Base-by-base conservation (phyloP, 2,797 vertebrate species). In the Iguana delicatissima region DNA sequence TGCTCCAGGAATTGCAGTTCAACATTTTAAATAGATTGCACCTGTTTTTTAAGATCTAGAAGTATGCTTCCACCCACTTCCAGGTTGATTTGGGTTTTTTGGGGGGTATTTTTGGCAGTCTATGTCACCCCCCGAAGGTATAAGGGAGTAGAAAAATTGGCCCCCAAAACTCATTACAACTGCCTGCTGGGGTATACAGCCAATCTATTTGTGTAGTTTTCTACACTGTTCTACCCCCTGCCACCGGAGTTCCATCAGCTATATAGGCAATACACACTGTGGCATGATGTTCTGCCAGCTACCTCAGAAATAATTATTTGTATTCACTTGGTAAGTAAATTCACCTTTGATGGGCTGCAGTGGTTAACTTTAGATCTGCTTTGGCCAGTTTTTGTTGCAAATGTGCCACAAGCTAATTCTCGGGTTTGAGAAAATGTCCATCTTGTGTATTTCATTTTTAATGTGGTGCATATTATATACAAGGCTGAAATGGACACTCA, bases 281-380 rank as follows among this genome's bases (percentile, higher is more conserved):
- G 16, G 83, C 74, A 93, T 89, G 76, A 0, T 18, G 86, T 90
- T 16, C 42, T 80, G 12, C 46, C 46, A 91, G 92, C 93, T 95
- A 64, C 91, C 89, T 92, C 86, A 85, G 92, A 73, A 94, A 94
- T 85, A 72, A 93, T 94, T 92, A 93, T 91, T 92, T 92, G 91
- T 87, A 69, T 26, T 0, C 0, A 91, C 84, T 93, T 91, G 90
- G 74, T 91, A 92, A 95, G 90, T 62, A 95, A 94, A 94, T 84
- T 86, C 4, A 82, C 52, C 82, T 18, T n/a, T 46, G 38, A 10
- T 46, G 38, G 38, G 38, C 74, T 9, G 32, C 52, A 29, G 29
- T 38, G 52, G 35, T 52, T 85, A n/a, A 7, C 67, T 55, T 85
- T 73, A 73, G 32, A 35, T 55, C 8, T 57, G 32, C 26, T 2